Base-by-base conservation (phyloP, 1,140 invertebrate species). In the Pectinophora gossypiella region DNA sequence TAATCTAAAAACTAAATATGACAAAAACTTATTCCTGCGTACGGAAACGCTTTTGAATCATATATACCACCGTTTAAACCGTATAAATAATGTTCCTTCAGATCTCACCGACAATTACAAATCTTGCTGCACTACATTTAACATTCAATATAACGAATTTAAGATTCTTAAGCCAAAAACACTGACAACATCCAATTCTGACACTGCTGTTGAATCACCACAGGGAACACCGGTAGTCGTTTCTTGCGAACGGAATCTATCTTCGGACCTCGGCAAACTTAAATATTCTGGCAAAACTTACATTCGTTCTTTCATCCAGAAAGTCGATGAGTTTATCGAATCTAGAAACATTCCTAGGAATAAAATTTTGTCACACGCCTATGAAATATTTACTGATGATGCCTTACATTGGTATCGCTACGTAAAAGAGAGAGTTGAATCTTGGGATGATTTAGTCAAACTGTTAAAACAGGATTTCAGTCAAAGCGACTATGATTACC, bases 381-480 rank as follows among this genome's bases (percentile, higher is more conserved):
- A n/a, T 9, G 51, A 59, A 48, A 48, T 59, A 12, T 59, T 59
- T 45, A 47, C 35, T 15, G 15, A 49, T 36, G 51, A 59, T 19
- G 56, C 56, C 5, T 19, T 59, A 1, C 48, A 54, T 16, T 59
- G 56, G 56, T 59, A 44, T 22, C 45, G 56, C n/a, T 43, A 32
- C 6, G 27, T 35, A 40, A 48, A 38, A 36, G 27, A 59, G 18
- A 42, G n/a, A 16, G 47, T 59, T 22, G 10, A 43, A 7, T 32
- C 43, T 18, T 59, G 56, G 51, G 13, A 48, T 36, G 56, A 54
- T 19, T 18, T 59, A 10, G 27, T 20, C 21, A 13, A 16, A 0
- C 18, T 51, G n/a, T 46, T 66, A 2, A 49, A 48, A 27, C 10
- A 54, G 43, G 50, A 68, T 52, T 68, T 62, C 46, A 51, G 48